Conservation (phyloP, 1,140 invertebrate species). For the Oryzaephilus surinamensis region DNA sequence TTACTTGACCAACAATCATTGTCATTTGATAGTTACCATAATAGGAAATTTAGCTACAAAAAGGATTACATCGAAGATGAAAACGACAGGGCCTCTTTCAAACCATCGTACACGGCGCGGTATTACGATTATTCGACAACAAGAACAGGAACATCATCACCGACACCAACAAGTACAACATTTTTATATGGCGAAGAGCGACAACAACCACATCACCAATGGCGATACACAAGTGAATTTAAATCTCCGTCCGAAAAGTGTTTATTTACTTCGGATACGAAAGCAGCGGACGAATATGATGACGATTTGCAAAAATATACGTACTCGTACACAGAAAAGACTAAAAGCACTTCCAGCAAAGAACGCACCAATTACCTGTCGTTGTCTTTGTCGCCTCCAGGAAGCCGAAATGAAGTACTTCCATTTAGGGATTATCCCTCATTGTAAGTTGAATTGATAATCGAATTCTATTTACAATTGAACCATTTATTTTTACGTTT, state of each 20-base stretch:
- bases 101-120: slow-evolving; percentile 5
- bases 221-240: not conserved
- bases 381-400: slow-evolving; percentile 20
- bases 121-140: slow-evolving; percentile 4
- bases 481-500: slow-evolving; percentile 7
- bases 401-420: slow-evolving; percentile 11
- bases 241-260: slow-evolving; percentile 15
- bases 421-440: slow-evolving; percentile 15
- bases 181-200: too few relatives aligned
- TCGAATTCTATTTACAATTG: slow-evolving; percentile 3
- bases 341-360: slow-evolving; percentile 3
- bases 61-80: slow-evolving; percentile 11
- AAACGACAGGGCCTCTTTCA: slow-evolving; percentile 4
- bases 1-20: too few relatives aligned
- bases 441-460: slow-evolving; percentile 15
- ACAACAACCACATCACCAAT: slow-evolving; percentile 1
- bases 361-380: slow-evolving; percentile 13
- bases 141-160: too few relatives aligned
- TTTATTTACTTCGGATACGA: slow-evolving; percentile 1
- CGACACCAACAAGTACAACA: too few relatives aligned
- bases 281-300: not conserved
- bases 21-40: not conserved
- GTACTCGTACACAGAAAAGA: slow-evolving; percentile 4
- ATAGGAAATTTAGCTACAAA: too few relatives aligned
- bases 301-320: too few relatives aligned